These are phyloP conservation scores for Thyatira batis DNA, from an alignment of 2,888 invertebrate genomes.

Conservation along the genomic window DNA sequence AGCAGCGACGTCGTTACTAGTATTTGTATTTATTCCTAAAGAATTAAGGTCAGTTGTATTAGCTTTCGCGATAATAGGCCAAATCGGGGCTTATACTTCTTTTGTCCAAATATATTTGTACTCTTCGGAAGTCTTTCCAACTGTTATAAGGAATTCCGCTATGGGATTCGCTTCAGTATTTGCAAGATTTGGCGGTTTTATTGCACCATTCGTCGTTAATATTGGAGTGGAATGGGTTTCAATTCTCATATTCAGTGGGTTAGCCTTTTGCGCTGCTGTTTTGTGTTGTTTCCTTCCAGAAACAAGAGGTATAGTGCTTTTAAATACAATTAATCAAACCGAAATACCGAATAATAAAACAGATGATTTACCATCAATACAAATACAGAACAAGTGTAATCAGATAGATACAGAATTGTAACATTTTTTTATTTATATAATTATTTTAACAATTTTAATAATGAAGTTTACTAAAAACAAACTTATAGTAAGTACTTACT, in stretches of 20 bases:
- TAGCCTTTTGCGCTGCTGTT: slow-evolving; percentile 58
- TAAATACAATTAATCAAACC: slow-evolving; percentile 64
- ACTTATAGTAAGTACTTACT: no score
- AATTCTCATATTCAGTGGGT: slow-evolving; percentile 59
- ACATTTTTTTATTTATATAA: background rate
- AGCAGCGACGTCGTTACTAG: slow-evolving; percentile 55
- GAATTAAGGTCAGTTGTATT: slow-evolving; percentile 73
- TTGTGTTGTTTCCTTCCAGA: slow-evolving; percentile 67
- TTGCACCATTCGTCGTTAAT: slow-evolving; percentile 86
- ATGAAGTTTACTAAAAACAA: no score
- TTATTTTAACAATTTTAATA: no score
- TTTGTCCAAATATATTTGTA: slow-evolving; percentile 87
- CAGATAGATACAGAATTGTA: background rate
- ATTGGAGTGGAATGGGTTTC: slow-evolving; percentile 68
- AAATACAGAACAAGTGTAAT: background rate
- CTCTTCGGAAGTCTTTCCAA: slow-evolving; percentile 91
- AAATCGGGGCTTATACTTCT: slow-evolving; percentile 87
- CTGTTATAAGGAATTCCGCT: slow-evolving; percentile 89
- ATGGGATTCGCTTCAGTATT: slow-evolving; percentile 88
- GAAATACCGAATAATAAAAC: slow-evolving; percentile 30
- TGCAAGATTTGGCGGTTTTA: slow-evolving; percentile 86
- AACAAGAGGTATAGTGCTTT: slow-evolving; percentile 63
- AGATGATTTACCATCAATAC: background rate
- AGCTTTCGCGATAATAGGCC: slow-evolving; percentile 87
- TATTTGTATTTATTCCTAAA: slow-evolving; percentile 62